Percentiles rank a stretch among this genome's conserved stretches.
phyloP scores from a whole-genome alignment of 35 echinoderm and acorn worm genomes.

The Lytechinus pictus region DNA sequence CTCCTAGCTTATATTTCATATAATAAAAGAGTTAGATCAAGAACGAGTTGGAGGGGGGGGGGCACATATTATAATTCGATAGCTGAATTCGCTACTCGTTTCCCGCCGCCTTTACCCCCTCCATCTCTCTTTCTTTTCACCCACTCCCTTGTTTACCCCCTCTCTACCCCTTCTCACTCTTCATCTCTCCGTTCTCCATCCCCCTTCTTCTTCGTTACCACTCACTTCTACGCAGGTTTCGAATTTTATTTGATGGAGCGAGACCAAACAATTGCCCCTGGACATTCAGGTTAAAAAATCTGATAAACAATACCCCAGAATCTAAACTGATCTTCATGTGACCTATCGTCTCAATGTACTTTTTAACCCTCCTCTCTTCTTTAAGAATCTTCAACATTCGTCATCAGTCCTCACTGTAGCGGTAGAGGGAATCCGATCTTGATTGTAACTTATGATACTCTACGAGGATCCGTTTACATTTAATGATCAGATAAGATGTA shows the following conservation, averaged over 20 bases:
- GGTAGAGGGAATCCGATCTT: neutral
- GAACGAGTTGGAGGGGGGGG: neutral
- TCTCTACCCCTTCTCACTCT: neutral
- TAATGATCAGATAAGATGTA: neutral
- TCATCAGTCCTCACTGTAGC: neutral
- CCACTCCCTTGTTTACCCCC: constrained; percentile 11
- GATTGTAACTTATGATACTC: neutral
- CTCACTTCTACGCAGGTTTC: neutral
- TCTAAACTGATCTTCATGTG: neutral
- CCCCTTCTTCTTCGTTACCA: neutral
- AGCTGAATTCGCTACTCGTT: constrained; percentile 47
- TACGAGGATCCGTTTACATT: neutral
- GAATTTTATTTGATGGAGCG: constrained; percentile 53
- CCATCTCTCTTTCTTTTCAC: neutral
- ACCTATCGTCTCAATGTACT: constrained; percentile 1
- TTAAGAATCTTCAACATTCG: neutral
- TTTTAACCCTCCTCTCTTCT: neutral
- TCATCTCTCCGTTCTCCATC: constrained; percentile 4
- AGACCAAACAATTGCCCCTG: constrained; percentile 58
- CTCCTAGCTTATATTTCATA: constrained; percentile 44
- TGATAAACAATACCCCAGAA: constrained; percentile 47
- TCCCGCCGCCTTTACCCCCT: neutral
- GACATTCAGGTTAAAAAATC: constrained; percentile 45
- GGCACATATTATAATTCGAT: constrained; percentile 27
- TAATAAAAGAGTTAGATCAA: neutral